Percentiles rank a stretch among this genome's conserved stretches.
Evolutionary conservation across 2,888 invertebrate species (phyloP).

Genomic region (Torymus aiolomorphi): DNA sequence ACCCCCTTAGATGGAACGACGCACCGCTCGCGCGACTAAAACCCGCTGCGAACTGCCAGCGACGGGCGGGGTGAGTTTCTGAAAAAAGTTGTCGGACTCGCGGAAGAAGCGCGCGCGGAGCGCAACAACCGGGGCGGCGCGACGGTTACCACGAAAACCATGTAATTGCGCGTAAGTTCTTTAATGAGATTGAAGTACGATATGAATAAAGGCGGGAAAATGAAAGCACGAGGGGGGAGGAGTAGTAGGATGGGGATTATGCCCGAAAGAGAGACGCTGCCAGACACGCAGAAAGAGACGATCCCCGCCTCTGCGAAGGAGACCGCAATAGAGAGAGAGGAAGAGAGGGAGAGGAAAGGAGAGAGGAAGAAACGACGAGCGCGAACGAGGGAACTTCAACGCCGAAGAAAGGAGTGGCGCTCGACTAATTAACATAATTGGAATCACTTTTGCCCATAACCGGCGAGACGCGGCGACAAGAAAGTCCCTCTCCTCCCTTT

Average conservation of each 20-base stretch:
- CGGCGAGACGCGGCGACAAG: slow-evolving; percentile 61
- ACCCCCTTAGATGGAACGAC: slow-evolving; percentile 21
- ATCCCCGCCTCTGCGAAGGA: too few species aligned
- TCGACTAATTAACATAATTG: slow-evolving; percentile 70
- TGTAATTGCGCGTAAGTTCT: slow-evolving; percentile 55
- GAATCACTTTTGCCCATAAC: slow-evolving; percentile 67
- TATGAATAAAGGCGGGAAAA: slow-evolving; percentile 47
- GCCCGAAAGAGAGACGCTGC: slow-evolving; percentile 16
- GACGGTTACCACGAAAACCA: slow-evolving; percentile 11
- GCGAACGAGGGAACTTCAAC: slow-evolving; percentile 68
- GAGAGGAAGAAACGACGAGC: slow-evolving; percentile 58
- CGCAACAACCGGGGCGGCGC: slow-evolving; percentile 30
- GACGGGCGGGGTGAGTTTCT: too few species aligned
- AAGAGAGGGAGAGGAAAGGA: slow-evolving; percentile 42
- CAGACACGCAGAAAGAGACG: slow-evolving; percentile 27
- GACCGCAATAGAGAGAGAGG: background rate
- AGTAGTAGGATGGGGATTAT: slow-evolving; percentile 10
- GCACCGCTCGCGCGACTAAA: too few species aligned
- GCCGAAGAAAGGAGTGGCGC: slow-evolving; percentile 59
- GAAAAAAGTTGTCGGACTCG: too few species aligned
- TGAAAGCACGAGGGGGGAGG: slow-evolving; percentile 24
- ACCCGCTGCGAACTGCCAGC: too few species aligned
- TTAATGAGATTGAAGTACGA: slow-evolving; percentile 55
- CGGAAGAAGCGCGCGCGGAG: background rate
- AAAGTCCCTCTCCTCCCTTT: slow-evolving; percentile 55